These are phyloP conservation scores for Euborellia annulipes DNA, from an alignment of 1,140 invertebrate species.

Conservation along the genomic window DNA sequence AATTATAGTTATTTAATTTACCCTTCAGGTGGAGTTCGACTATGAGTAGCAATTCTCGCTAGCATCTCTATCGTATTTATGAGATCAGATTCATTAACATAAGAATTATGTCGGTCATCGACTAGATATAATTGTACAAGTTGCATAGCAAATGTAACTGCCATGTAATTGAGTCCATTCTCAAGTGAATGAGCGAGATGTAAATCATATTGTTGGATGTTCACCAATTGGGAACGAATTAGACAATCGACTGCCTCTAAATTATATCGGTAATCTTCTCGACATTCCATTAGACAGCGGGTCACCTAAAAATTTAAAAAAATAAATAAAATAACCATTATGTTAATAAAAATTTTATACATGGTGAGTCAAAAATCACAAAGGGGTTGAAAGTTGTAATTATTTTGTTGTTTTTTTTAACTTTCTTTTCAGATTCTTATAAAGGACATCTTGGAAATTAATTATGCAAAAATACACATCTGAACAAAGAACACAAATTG, in stretches of 20 bases:
- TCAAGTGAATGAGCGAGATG: conserved; percentile 77
- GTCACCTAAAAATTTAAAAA: background rate
- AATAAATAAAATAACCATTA: background rate
- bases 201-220: conserved; percentile 62
- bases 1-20: too few relatives aligned
- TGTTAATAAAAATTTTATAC: background rate
- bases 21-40: conserved; percentile 66
- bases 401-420: too few relatives aligned
- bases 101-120: conserved; percentile 63
- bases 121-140: conserved; percentile 75
- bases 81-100: conserved; percentile 69
- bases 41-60: conserved; percentile 51
- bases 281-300: conserved; percentile 52
- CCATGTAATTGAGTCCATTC: conserved; percentile 66
- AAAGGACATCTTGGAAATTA: too few relatives aligned
- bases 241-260: conserved; percentile 81
- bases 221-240: conserved; percentile 54
- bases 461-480: too few relatives aligned
- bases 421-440: too few relatives aligned
- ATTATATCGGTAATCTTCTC: conserved; percentile 80
- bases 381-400: too few relatives aligned
- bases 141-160: conserved; percentile 79
- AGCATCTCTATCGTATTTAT: conserved; percentile 71
- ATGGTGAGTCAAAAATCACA: too few relatives aligned
- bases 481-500: too few relatives aligned